A percentile compares a stretch with the other conserved stretches of the same genome.
These are phyloP conservation scores for Acanthosepion pharaonis DNA, from an alignment of 2,888 invertebrate genomes.

Conservation along the genomic window DNA sequence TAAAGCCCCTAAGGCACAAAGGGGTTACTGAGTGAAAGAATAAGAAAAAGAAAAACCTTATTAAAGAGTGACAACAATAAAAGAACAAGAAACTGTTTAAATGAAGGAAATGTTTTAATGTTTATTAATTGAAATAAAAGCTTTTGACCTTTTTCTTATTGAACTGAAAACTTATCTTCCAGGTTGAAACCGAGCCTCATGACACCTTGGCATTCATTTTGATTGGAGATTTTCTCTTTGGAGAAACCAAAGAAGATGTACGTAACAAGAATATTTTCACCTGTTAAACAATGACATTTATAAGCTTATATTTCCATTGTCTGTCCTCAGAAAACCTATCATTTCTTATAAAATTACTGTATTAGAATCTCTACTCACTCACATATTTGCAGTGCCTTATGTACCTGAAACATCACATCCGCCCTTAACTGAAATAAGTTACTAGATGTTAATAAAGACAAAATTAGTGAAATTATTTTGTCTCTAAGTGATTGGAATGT, in stretches of 20 bases:
- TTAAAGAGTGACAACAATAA: too few species aligned
- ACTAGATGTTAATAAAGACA: background rate
- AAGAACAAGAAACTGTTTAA: background rate
- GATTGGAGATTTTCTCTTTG: constrained; percentile 89
- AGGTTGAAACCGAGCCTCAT: constrained; percentile 82
- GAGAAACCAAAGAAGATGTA: constrained; percentile 83
- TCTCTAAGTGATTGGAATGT: too few species aligned
- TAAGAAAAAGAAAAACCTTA: too few species aligned
- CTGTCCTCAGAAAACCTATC: background rate
- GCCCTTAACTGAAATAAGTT: background rate
- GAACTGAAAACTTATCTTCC: constrained; percentile 44
- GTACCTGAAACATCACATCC: too few species aligned
- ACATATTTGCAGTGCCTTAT: too few species aligned
- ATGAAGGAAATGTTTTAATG: background rate
- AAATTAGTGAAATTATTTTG: too few species aligned
- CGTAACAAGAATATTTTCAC: constrained; percentile 40
- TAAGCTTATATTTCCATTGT: background rate
- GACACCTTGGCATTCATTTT: constrained; percentile 84
- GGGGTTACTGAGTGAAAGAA: too few species aligned
- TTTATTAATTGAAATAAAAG: constrained; percentile 14
- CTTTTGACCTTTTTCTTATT: background rate
- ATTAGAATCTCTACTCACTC: background rate
- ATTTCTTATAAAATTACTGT: background rate
- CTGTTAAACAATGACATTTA: background rate
- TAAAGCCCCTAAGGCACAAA: too few species aligned